Percentiles rank a stretch among this genome's conserved stretches.
These are phyloP conservation scores for Semicossyphus pulcher DNA, from an alignment of 2,113 vertebrate species.

Conservation along the genomic window DNA sequence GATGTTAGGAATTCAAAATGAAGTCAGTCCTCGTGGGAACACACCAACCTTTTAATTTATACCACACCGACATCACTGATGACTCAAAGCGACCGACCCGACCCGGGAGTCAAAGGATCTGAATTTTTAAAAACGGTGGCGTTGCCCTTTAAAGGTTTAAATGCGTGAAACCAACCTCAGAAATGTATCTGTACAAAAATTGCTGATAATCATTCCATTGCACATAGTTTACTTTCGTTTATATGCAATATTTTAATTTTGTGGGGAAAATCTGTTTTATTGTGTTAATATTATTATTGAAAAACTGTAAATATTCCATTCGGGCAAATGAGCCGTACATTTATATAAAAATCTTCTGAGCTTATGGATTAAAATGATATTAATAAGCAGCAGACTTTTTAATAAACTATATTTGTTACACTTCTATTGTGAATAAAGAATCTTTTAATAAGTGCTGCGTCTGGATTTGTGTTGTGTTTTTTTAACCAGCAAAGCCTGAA, in stretches of 20 bases:
- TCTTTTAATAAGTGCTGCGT: constrained; percentile 89
- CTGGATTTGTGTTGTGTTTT: constrained; percentile 14
- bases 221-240: constrained; percentile 81
- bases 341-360: constrained; percentile 89
- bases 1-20: background rate
- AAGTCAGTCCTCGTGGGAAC: background rate
- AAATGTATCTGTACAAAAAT: constrained; percentile 81
- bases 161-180: constrained; percentile 81
- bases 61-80: background rate
- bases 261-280: constrained; percentile 71
- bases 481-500: background rate
- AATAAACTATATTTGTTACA: constrained; percentile 99
- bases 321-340: constrained; percentile 85
- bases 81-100: background rate
- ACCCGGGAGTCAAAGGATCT: background rate
- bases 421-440: constrained; percentile 99
- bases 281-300: constrained; percentile 72
- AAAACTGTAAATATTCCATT: constrained; percentile 89
- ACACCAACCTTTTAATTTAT: background rate
- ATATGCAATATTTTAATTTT: constrained; percentile 82
- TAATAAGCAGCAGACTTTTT: constrained; percentile 96
- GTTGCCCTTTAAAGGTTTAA: constrained; percentile 57
- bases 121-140: background rate
- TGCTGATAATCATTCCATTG: constrained; percentile 87
- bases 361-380: constrained; percentile 89